These are phyloP conservation scores for Kobus ellipsiprymnus DNA, from an alignment of 2,113 vertebrate species.

Conservation along the genomic window DNA sequence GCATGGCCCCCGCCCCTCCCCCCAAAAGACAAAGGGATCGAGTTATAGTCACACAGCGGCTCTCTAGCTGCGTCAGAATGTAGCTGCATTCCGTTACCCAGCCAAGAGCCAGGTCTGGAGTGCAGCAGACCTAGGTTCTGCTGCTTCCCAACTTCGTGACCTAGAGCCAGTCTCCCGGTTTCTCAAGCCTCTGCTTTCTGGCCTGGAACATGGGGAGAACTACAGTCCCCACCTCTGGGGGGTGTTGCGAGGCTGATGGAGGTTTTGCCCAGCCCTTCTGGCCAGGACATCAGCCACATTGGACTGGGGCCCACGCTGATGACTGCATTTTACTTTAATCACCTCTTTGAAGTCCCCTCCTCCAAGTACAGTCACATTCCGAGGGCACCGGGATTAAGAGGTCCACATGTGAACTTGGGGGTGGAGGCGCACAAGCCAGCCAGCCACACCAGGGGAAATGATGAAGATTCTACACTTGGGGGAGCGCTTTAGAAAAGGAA, in stretches of 20 bases:
- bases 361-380: neutral
- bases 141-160: neutral
- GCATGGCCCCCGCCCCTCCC: neutral
- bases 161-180: rapidly evolving
- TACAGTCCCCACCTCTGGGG: rapidly evolving
- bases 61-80: rapidly evolving
- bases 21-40: neutral
- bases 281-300: neutral
- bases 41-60: rapidly evolving
- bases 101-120: rapidly evolving
- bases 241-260: rapidly evolving
- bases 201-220: neutral
- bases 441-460: neutral
- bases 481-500: neutral
- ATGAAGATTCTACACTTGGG: neutral
- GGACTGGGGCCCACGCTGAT: neutral
- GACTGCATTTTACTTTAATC: neutral
- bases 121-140: rapidly evolving
- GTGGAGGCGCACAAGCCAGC: rapidly evolving
- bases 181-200: neutral
- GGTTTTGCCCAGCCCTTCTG: neutral
- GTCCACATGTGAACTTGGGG: neutral
- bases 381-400: neutral
- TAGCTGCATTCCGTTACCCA: rapidly evolving
- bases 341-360: neutral